Conservation (phyloP, 2,113 vertebrate genomes). For the Leptocoma aspasia region DNA sequence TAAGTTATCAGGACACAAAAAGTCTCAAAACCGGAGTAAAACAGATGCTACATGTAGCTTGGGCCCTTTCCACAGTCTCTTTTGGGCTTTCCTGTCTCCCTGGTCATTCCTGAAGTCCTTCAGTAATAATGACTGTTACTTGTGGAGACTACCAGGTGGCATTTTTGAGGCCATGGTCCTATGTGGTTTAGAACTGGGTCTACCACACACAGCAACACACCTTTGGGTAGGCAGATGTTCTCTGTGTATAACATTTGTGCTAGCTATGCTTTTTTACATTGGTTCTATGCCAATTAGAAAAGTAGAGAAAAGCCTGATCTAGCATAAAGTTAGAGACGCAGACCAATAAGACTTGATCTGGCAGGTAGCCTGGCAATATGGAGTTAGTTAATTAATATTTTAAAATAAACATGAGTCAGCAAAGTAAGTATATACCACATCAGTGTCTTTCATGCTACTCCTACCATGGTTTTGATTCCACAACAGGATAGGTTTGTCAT, state of each 20-base stretch:
- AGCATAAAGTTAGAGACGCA: neutral
- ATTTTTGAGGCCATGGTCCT: neutral
- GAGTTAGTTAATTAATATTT: slow-evolving; percentile 25
- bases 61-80: neutral
- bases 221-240: neutral
- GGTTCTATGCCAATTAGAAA: neutral
- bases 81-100: neutral
- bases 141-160: neutral
- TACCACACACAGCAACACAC: neutral
- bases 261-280: neutral
- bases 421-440: neutral
- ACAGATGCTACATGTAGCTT: neutral
- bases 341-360: neutral
- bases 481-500: neutral
- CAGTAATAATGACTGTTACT: neutral
- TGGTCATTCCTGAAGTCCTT: neutral
- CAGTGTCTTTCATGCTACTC: neutral
- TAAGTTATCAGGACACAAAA: neutral
- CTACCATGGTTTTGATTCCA: neutral
- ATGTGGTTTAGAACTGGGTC: neutral
- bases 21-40: neutral
- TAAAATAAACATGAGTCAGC: neutral
- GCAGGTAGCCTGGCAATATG: neutral
- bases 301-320: neutral
- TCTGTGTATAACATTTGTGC: neutral